Evolutionary conservation across 2,113 vertebrate species (phyloP), one percentile per base, ranked within the genome.

Genomic region (Pseudonaja textilis): DNA sequence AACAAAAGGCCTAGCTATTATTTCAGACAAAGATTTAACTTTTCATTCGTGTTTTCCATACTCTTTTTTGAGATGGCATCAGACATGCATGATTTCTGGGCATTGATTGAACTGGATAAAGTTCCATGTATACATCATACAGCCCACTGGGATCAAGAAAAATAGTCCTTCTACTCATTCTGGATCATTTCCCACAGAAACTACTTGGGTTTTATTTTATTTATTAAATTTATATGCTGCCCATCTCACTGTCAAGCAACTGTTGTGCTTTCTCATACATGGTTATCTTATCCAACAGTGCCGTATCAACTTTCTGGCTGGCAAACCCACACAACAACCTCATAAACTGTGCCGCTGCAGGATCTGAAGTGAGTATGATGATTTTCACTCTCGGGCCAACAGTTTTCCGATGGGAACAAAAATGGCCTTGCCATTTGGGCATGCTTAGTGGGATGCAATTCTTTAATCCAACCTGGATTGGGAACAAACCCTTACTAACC

Each of bases 321-420:
- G 99, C 99, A 93, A 99, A 99, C 95, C 99, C 99, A 81, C 99
- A 99, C 97, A 99, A 99, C 98, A 99, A 99, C 97, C 98, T 99
- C 69, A 97, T 99, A 91, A 98, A 99, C 97, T 99, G 99, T 55
- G 97, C 99, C 0, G 99, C 99, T 86, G 99, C 99, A 0, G 99
- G 99, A 88, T 99, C 99, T 0, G 99, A 99, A 98, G 99, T 99
- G 95, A 98, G 98, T 96, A 47, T 87, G 95, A 45, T 42, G 22
- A 1, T 42, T 89, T 92, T 55, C 88, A 57, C 86, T 69, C 88
- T 56, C 57, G 34, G n/a, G 39, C 34, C 3, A 29, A 25, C 47
- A 1, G 81, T 54, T 85, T 91, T 92, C 10, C 34, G 69, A 16
- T 69, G 96, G 91, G 85, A 91, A 88, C 90, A 94, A 94, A 95